Conservation (phyloP, 37 sponge, comb jelly and placozoan genomes). For the Amphimedon queenslandica region DNA sequence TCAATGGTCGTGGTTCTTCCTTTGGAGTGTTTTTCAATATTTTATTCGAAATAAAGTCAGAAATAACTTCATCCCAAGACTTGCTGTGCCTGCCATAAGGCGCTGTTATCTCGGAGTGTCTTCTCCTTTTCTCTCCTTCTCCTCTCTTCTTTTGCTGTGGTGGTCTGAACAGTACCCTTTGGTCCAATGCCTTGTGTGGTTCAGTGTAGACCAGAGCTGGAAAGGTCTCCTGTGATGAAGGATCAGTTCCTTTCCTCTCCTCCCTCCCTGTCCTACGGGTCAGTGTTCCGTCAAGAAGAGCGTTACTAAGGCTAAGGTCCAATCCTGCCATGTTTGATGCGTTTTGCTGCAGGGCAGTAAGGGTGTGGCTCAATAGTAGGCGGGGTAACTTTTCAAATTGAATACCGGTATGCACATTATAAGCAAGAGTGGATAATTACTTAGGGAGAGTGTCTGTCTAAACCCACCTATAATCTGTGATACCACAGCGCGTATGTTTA, state of each 20-base stretch:
- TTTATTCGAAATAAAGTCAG: not conserved
- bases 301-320: not conserved
- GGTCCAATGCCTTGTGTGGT: not conserved
- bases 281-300: not conserved
- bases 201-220: not conserved
- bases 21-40: not conserved
- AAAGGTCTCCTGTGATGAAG: not conserved
- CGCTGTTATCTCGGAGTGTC: not conserved
- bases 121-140: too few relatives aligned
- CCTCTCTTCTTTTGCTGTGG: not conserved
- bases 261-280: not conserved
- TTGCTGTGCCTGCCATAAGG: not conserved
- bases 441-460: too few relatives aligned
- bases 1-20: not conserved
- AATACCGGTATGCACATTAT: too few relatives aligned
- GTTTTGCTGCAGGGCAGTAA: too few relatives aligned
- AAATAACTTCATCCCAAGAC: constrained; percentile 1
- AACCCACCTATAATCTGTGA: too few relatives aligned
- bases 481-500: too few relatives aligned
- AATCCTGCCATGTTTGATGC: too few relatives aligned
- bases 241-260: too few relatives aligned
- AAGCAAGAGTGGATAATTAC: too few relatives aligned
- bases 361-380: too few relatives aligned
- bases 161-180: not conserved
- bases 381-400: too few relatives aligned